phyloP scores from a whole-genome alignment of 2,797 vertebrate species.

The Poeciliopsis turneri region DNA sequence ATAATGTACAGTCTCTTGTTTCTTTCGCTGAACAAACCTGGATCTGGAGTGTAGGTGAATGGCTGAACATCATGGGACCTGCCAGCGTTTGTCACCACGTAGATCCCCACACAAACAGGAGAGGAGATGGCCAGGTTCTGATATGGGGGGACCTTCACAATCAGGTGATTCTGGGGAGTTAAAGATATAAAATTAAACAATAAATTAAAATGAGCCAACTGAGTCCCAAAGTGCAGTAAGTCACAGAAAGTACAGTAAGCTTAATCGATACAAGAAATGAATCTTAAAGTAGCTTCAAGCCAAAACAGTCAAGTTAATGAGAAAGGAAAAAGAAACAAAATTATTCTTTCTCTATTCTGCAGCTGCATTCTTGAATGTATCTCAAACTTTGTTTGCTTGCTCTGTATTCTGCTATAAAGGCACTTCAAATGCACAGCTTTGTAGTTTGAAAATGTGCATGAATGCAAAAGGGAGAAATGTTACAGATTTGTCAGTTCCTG shows the following conservation, averaged over 20 bases:
- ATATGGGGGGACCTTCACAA: conserved; percentile 97
- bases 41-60: conserved; percentile 96
- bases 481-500: conserved; percentile 13
- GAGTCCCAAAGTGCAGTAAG: background rate
- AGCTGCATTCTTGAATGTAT: background rate
- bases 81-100: conserved; percentile 95
- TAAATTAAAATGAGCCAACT: conserved; percentile 1
- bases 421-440: background rate
- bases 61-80: conserved; percentile 94
- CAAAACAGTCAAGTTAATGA: background rate
- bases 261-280: background rate
- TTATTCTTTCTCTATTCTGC: background rate
- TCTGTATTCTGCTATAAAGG: background rate
- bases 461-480: background rate
- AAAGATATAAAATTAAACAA: background rate
- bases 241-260: background rate
- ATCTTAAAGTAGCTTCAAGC: background rate
- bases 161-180: conserved; percentile 91
- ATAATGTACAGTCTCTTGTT: background rate
- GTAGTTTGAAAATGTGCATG: background rate
- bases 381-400: background rate
- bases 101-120: conserved; percentile 92
- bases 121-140: conserved; percentile 89
- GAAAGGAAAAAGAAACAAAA: background rate
- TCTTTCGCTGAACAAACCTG: conserved; percentile 81